Conservation (phyloP, 1,140 invertebrate genomes). For the Drosophila kanapiae region DNA sequence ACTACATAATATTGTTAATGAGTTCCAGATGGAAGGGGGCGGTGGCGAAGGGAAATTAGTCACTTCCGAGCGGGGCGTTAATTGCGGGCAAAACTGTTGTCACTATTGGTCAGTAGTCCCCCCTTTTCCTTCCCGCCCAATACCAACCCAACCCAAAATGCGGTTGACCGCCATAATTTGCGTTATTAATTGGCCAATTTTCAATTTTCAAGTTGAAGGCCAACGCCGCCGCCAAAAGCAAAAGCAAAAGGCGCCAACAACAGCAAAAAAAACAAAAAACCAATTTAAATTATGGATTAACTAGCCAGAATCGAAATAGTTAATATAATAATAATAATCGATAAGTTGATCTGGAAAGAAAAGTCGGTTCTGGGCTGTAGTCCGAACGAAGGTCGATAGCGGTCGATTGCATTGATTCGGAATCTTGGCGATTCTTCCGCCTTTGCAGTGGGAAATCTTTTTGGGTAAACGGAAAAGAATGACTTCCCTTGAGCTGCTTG, state of each 20-base stretch:
- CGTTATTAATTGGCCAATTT: conserved; percentile 81
- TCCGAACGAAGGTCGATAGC: conserved; percentile 28
- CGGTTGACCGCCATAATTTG: conserved; percentile 74
- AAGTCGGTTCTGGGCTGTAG: conserved; percentile 17
- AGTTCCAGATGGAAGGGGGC: neutral
- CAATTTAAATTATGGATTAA: conserved; percentile 44
- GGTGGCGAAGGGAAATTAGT: conserved; percentile 56
- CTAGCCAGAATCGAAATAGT: conserved; percentile 44
- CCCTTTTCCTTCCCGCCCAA: neutral
- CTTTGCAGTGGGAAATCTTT: conserved; percentile 35
- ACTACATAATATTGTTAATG: conserved; percentile 15
- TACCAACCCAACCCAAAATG: conserved; percentile 14
- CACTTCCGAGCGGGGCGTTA: conserved; percentile 76
- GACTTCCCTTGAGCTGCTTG: neutral
- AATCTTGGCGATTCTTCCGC: conserved; percentile 35
- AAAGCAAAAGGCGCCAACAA: conserved; percentile 40
- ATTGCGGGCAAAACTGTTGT: conserved; percentile 75
- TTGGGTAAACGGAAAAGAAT: conserved; percentile 6
- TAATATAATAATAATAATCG: conserved; percentile 17
- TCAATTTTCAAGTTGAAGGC: conserved; percentile 81
- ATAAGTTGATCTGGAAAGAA: conserved; percentile 17
- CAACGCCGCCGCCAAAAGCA: conserved; percentile 10
- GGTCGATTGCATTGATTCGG: conserved; percentile 32
- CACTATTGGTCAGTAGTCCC: conserved; percentile 47
- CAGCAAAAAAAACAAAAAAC: neutral